Evolutionary conservation across 64 coral and sea anemone species (phyloP), one percentile per base, ranked within the genome.

Genomic region (Porites lutea): DNA sequence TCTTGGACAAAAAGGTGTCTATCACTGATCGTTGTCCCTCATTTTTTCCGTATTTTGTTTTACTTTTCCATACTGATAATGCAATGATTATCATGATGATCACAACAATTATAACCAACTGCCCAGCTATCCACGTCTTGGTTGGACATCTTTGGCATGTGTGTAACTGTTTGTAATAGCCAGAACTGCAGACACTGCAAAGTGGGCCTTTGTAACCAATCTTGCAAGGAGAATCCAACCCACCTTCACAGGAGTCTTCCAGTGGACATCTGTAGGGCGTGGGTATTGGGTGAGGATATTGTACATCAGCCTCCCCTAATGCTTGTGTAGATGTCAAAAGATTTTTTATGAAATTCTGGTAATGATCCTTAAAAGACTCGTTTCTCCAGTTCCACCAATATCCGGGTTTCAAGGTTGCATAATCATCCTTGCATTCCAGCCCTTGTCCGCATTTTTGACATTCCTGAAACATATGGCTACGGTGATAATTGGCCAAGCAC

Each of bases 131-230:
- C 82, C 59, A 64, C 50, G 21, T 12, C 8, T 12, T 18, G 43
- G 82, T 66, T 50, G 82, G 82, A 59, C 82, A 85, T 61, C 52
- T 82, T 61, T 54, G 48, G 46, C 79, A 82, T 5, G 79, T 58
- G n/a, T 60, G 57, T 27, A 82, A 58, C 20, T 15, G 57, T 61
- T 82, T 82, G 19, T 82, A 62, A 61, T 63, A 82, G 4, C 79
- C 79, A 59, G 15, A 13, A 82, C 79, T 82, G 63, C 79, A 82
- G 6, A 82, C 52, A n/a, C 53, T 54, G 52, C 79, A 82, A 5
- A 82, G 16, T 5, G 79, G 79, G 20, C 79, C 79, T 59, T 82
- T 54, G 55, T 82, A 82, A 54, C 57, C 57, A 5, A 13, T 5
- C 5, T 6, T 13, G 13, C 57, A 59, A 59, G 57, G 57, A 13